Base-by-base conservation (phyloP, 2,888 invertebrate species). In the Acanthosoma haemorrhoidale region DNA sequence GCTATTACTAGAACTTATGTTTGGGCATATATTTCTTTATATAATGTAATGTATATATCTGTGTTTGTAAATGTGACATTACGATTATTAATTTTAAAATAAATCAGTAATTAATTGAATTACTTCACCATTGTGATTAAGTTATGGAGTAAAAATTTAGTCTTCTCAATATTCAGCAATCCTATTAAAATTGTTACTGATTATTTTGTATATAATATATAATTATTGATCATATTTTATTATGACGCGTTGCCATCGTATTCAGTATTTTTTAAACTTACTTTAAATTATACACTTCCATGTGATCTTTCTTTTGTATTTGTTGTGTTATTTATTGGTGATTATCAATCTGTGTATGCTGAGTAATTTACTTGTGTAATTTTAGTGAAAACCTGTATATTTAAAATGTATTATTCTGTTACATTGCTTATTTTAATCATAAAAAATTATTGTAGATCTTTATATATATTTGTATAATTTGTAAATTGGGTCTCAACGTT, bases 81-180 rank as follows among this genome's bases (percentile, higher is more conserved):
- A n/a, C n/a, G n/a, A n/a, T n/a, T 25, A 25, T 25, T 51, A 51
- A 13, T 21, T 21, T 13, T 5, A n/a, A n/a, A 51, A 51, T 6
- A 51, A 51, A n/a, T 25, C 0, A 25, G 21, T 51, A 25, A 51
- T 51, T 25, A 51, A 25, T 51, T 25, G n/a, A n/a, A 51, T 51
- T 51, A 25, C n/a, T 21, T 51, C 51, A 25, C 51, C n/a, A 51
- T 51, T 51, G 51, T 51, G 51, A 51, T 51, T 51, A 25, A 51
- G 21, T 51, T 51, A 25, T n/a, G 21, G 21, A 43, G 6, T n/a
- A 25, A 25, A 6, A n/a, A n/a, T n/a, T n/a, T n/a, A n/a, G n/a
- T n/a, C n/a, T n/a, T n/a, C n/a, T n/a, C n/a, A n/a, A n/a, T n/a
- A 51, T 2, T 25, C 51, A 25, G 21, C 25, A 25, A 6, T 25